phyloP scores from a whole-genome alignment of 2,888 invertebrate species.

The Rhabditoides inermis region DNA sequence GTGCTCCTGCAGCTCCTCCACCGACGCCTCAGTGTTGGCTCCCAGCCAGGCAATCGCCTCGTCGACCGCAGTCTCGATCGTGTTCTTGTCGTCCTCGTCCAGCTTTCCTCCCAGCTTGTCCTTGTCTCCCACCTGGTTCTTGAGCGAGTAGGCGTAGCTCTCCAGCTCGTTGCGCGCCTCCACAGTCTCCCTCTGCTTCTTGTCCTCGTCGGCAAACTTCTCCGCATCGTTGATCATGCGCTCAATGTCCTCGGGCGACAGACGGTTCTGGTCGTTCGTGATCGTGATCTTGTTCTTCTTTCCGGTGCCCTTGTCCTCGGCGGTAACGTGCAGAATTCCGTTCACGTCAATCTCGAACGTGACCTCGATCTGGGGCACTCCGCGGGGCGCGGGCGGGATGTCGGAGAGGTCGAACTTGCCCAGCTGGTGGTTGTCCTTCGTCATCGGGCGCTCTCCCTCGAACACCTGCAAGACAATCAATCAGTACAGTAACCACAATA shows the following conservation, averaged over 20 bases:
- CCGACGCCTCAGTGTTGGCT: conserved; percentile 64
- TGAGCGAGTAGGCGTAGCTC: conserved; percentile 90
- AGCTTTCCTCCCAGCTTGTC: conserved; percentile 82
- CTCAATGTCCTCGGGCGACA: conserved; percentile 96
- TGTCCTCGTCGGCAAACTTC: conserved; percentile 96
- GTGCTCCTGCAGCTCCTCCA: conserved; percentile 66
- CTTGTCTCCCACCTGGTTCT: conserved; percentile 82
- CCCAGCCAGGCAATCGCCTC: conserved; percentile 96
- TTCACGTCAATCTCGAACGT: conserved; percentile 60
- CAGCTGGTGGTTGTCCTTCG: conserved; percentile 94
- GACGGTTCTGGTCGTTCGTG: conserved; percentile 77
- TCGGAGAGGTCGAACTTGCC: conserved; percentile 80
- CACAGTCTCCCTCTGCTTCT: conserved; percentile 66
- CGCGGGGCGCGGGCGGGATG: conserved; percentile 58
- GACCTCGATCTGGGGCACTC: conserved; percentile 54
- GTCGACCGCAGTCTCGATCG: conserved; percentile 83
- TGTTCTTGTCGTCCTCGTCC: conserved; percentile 78
- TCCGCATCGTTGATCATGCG: conserved; percentile 98
- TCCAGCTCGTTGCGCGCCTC: conserved; percentile 94
- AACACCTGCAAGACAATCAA: conserved; percentile 62
- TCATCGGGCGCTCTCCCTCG: conserved; percentile 98
- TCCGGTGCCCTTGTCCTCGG: conserved; percentile 97
- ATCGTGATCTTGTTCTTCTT: conserved; percentile 97
- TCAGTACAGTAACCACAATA: neutral
- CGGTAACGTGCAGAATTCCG: conserved; percentile 66